Evolutionary conservation across 2,797 vertebrate species (phyloP).

Genomic region (Otolemur crassicaudatus): DNA sequence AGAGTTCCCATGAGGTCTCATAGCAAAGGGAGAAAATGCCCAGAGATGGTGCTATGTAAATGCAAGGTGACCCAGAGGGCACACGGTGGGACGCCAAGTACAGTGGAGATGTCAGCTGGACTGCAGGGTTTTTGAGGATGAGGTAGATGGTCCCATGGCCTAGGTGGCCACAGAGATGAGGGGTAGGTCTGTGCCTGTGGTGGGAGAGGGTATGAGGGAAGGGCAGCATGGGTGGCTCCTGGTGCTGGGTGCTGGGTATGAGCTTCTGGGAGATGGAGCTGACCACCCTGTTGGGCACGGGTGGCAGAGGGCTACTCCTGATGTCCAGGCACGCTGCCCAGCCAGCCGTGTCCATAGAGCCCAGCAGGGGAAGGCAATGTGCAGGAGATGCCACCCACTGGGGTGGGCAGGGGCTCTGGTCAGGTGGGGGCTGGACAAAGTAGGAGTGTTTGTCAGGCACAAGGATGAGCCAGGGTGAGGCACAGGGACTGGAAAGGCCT

Average conservation of each 20-base stretch:
- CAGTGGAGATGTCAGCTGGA: not conserved
- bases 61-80: too few species aligned
- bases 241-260: rapidly evolving
- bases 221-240: not conserved
- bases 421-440: not conserved
- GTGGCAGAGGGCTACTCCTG: not conserved
- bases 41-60: not conserved
- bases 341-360: not conserved
- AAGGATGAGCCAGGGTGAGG: not conserved
- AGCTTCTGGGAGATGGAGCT: not conserved
- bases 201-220: not conserved
- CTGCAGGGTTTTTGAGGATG: too few species aligned
- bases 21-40: not conserved
- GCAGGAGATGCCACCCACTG: not conserved
- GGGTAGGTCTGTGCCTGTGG: rapidly evolving
- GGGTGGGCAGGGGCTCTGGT: not conserved
- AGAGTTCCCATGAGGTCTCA: not conserved
- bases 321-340: not conserved
- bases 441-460: not conserved
- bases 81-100: not conserved
- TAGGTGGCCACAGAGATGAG: not conserved
- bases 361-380: too few species aligned
- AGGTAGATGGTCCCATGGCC: not conserved
- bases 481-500: too few species aligned
- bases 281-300: not conserved